These are phyloP conservation scores for Zhuqinia jingwanae DNA, from an alignment of 2,888 invertebrate species.

Conservation along the genomic window DNA sequence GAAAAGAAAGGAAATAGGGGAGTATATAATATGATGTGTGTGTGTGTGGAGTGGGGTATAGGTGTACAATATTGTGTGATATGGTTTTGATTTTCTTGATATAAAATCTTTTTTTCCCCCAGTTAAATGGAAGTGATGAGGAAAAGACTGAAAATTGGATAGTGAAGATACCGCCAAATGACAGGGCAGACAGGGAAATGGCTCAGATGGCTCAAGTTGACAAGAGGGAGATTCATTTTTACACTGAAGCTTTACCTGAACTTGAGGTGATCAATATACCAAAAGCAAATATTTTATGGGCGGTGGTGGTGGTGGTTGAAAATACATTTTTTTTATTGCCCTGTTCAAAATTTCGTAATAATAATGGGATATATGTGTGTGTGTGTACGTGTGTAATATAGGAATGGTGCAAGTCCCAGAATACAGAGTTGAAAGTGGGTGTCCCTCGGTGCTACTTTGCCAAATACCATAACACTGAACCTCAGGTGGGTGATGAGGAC, in stretches of 20 bases:
- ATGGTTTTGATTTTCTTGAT: background rate
- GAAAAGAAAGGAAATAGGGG: slow-evolving; percentile 55
- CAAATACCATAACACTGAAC: slow-evolving; percentile 76
- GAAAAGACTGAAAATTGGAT: slow-evolving; percentile 79
- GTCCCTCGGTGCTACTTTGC: slow-evolving; percentile 79
- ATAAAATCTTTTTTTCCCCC: background rate
- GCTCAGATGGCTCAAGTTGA: slow-evolving; percentile 79
- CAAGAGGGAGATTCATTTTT: slow-evolving; percentile 79
- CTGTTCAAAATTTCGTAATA: background rate
- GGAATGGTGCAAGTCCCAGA: slow-evolving; percentile 76
- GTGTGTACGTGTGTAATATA: slow-evolving; percentile 33
- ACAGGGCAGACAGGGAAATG: slow-evolving; percentile 79
- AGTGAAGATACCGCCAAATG: slow-evolving; percentile 79
- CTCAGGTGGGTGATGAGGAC: slow-evolving; percentile 66
- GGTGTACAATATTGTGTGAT: background rate
- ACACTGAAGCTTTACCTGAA: slow-evolving; percentile 78
- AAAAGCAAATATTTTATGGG: background rate
- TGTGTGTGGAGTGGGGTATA: background rate
- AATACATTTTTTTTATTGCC: background rate
- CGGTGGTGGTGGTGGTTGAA: too few relatives aligned
- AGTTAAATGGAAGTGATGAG: slow-evolving; percentile 68
- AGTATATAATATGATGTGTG: slow-evolving; percentile 24
- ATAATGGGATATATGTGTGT: background rate
- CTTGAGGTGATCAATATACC: slow-evolving; percentile 70
- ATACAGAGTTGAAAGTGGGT: slow-evolving; percentile 71